A percentile compares a stretch with the other conserved stretches of the same genome.
phyloP scores from a whole-genome alignment of 37 sponge, comb jelly and placozoan genomes.

The Axinella damicornis region DNA sequence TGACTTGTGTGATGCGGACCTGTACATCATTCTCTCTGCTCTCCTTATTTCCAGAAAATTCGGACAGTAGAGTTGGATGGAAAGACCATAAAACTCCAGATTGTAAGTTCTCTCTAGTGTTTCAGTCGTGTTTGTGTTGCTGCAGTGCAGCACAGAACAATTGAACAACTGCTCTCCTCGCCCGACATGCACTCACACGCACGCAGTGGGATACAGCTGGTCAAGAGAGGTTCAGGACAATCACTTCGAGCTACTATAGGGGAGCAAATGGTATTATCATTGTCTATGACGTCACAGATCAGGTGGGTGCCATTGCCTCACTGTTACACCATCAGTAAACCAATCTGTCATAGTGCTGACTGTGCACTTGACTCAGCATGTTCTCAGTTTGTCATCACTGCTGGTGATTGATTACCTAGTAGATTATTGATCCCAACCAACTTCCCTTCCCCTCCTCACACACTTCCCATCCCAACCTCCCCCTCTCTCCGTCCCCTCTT shows the following conservation, averaged over 20 bases:
- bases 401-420: too few relatives aligned
- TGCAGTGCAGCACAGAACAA: not conserved
- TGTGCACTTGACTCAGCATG: too few relatives aligned
- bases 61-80: slow-evolving; percentile 96
- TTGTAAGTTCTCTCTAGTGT: slow-evolving; percentile 92
- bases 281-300: slow-evolving; percentile 99
- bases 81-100: slow-evolving; percentile 97
- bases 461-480: too few relatives aligned
- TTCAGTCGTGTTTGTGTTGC: not conserved
- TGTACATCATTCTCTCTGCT: not conserved
- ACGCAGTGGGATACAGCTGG: slow-evolving; percentile 99
- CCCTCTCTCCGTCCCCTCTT: too few relatives aligned
- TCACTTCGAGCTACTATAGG: slow-evolving; percentile 96
- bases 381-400: too few relatives aligned
- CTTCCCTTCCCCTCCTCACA: too few relatives aligned
- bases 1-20: too few relatives aligned
- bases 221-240: slow-evolving; percentile 98
- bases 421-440: too few relatives aligned
- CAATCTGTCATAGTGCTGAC: too few relatives aligned
- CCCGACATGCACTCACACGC: too few relatives aligned
- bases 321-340: too few relatives aligned
- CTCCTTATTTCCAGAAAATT: slow-evolving; percentile 84
- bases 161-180: too few relatives aligned
- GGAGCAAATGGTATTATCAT: slow-evolving; percentile 99
- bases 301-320: slow-evolving; percentile 57